Percentiles rank a stretch among this genome's conserved stretches.
Evolutionary conservation across 2,888 invertebrate species (phyloP).

Genomic region (Andrena praecox): DNA sequence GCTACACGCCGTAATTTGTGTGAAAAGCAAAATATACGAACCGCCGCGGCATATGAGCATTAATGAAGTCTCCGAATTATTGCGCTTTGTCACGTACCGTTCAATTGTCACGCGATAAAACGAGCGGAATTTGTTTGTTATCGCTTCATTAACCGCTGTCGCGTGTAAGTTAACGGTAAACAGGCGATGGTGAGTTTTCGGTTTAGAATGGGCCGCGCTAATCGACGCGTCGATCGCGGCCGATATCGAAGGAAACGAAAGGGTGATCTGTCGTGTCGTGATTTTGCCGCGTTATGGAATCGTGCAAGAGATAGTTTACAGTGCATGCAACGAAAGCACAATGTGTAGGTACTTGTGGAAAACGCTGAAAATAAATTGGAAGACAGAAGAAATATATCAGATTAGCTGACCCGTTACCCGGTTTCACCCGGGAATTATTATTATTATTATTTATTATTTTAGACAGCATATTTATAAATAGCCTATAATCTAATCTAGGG

Average conservation of each 20-base stretch:
- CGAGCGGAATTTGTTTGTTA: conserved; percentile 56
- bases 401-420: too few relatives aligned
- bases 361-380: too few relatives aligned
- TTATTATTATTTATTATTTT: too few relatives aligned
- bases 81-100: conserved; percentile 64
- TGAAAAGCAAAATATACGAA: conserved; percentile 68
- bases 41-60: conserved; percentile 53
- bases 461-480: too few relatives aligned
- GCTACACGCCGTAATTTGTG: conserved; percentile 63
- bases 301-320: too few relatives aligned
- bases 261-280: too few relatives aligned
- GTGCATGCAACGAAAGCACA: too few relatives aligned
- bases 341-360: too few relatives aligned
- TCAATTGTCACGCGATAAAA: conserved; percentile 63
- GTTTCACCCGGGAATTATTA: too few relatives aligned
- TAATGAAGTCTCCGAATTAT: conserved; percentile 72
- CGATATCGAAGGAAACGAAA: background rate
- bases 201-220: background rate
- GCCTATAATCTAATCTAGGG: too few relatives aligned
- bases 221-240: background rate
- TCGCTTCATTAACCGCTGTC: conserved; percentile 54
- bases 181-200: background rate
- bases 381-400: too few relatives aligned
- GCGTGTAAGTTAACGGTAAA: conserved; percentile 30
- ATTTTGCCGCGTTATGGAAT: too few relatives aligned